Base-by-base conservation (phyloP, 2,113 vertebrate genomes). In the Phyllopteryx taeniolatus region DNA sequence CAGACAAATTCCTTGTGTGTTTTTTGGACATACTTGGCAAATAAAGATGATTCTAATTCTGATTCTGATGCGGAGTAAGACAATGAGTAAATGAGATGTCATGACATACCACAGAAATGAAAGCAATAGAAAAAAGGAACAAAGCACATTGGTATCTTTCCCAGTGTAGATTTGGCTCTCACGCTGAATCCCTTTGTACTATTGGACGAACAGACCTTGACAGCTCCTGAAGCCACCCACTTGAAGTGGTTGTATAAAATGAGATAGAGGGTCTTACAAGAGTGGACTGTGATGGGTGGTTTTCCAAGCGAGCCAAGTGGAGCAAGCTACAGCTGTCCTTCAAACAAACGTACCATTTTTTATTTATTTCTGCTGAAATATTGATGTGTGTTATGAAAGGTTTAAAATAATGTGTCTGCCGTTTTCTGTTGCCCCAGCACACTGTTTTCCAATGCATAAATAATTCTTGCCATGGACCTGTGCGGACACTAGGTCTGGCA, bases 291-390 rank as follows among this genome's bases (percentile, higher is more conserved):
- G 96, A 93, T 96, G 95, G 89, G 83, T 88, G 84, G 94, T 93
- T 91, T 97, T 96, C 95, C 79, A 83, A 94, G 93, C 94, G 94
- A 94, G 84, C 94, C 96, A 94, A 95, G 96, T 96, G 86, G 93
- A 93, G 85, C 79, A 88, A 89, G 93, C 94, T 96, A 98, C 96
- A 98, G 96, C 96, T 98, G 97, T 99, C 98, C 95, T 96, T 95
- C 95, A 96, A 98, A 96, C 96, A 96, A 95, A 94, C 92, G 95
- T 83, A 78, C 94, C 96, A 99, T 99, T 94, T 96, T 96, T 99
- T 98, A 99, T 99, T 99, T 99, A 99, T 99, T 98, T 98, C 95
- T 93, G 93, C 94, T 99, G 94, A 99, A 99, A 99, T 98, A 99
- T 99, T 98, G 95, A 99, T 98, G 93, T 88, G 87, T 97, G 98